A percentile compares a stretch with the other conserved stretches of the same genome.
phyloP scores from a whole-genome alignment of 2,113 vertebrate species.

The Burhinus oedicnemus region DNA sequence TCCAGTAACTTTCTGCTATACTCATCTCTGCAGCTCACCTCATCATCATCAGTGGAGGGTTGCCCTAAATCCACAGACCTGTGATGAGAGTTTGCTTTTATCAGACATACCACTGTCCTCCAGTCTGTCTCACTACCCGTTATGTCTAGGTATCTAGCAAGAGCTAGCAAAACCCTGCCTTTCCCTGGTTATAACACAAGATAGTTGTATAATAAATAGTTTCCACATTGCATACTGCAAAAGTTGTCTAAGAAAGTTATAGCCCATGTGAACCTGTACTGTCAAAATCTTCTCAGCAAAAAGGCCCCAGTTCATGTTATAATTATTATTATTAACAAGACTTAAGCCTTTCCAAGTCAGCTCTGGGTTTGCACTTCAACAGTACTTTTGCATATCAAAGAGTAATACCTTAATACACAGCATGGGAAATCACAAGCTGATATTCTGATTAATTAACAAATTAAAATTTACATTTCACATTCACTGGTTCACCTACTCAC shows the following conservation, averaged over 20 bases:
- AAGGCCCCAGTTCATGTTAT: background rate
- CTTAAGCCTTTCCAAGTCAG: background rate
- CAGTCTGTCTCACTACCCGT: background rate
- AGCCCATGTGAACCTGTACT: background rate
- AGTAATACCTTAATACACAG: background rate
- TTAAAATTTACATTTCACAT: background rate
- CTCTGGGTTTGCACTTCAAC: background rate
- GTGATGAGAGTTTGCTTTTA: background rate
- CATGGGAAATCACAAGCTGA: background rate
- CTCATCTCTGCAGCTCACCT: background rate
- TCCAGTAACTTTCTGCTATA: background rate
- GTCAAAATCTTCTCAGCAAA: background rate
- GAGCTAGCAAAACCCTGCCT: background rate
- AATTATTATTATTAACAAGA: background rate
- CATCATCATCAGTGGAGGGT: background rate
- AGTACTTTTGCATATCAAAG: background rate
- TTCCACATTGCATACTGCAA: background rate
- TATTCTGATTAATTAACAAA: background rate
- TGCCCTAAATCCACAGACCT: background rate
- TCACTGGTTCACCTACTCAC: background rate
- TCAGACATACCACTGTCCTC: background rate
- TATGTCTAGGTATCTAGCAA: background rate
- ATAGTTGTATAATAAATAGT: background rate
- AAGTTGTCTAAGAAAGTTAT: background rate
- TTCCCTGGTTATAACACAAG: background rate